These are phyloP conservation scores for Piezodorus guildinii DNA, from an alignment of 1,140 invertebrate genomes.

Conservation along the genomic window DNA sequence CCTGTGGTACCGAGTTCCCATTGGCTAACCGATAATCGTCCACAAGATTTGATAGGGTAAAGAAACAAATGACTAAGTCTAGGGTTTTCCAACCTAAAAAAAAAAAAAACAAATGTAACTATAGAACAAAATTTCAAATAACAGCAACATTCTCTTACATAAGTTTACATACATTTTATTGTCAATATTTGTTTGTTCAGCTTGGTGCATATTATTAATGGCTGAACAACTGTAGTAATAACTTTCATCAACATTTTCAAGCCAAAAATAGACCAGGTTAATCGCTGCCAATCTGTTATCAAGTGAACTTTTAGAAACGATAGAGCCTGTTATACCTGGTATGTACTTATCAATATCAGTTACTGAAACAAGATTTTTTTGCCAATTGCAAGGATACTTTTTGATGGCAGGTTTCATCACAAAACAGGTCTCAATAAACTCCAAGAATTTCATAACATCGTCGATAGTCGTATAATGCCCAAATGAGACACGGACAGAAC, in stretches of 20 bases:
- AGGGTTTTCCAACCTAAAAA: too few relatives aligned
- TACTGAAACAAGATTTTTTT: too few relatives aligned
- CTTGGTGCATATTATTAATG: too few relatives aligned
- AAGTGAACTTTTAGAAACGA: too few relatives aligned
- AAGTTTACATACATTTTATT: too few relatives aligned
- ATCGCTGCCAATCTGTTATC: background rate
- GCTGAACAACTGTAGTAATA: too few relatives aligned
- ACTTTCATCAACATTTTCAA: constrained; percentile 2
- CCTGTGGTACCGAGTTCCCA: constrained; percentile 43
- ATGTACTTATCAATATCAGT: too few relatives aligned
- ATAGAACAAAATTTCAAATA: too few relatives aligned
- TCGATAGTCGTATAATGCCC: constrained; percentile 74
- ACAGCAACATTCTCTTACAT: too few relatives aligned
- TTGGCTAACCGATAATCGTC: constrained; percentile 49
- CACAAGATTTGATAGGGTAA: constrained; percentile 93
- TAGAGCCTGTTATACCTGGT: too few relatives aligned
- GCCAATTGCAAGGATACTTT: constrained; percentile 23
- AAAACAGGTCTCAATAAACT: constrained; percentile 62
- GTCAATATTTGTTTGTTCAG: too few relatives aligned
- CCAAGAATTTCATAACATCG: constrained; percentile 59
- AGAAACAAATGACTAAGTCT: constrained; percentile 48
- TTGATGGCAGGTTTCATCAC: constrained; percentile 31
- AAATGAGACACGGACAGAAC: constrained; percentile 83
- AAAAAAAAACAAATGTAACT: too few relatives aligned
- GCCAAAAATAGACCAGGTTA: background rate